Evolutionary conservation across 2,113 vertebrate genomes (phyloP).

Genomic region (Herpailurus yagouaroundi): DNA sequence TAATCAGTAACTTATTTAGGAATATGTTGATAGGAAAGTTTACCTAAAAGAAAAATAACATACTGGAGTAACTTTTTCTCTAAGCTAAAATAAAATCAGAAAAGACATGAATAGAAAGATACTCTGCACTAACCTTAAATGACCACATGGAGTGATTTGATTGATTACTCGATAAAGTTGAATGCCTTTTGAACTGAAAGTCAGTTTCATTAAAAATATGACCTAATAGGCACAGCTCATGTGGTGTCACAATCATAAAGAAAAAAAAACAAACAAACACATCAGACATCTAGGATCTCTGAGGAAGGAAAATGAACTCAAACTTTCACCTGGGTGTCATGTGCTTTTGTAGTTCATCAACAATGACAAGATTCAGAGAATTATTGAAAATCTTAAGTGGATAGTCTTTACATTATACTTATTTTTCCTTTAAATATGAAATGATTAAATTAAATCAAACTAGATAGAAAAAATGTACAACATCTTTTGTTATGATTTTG

Average conservation of each 20-base stretch:
- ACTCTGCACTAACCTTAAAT: background rate
- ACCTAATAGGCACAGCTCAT: background rate
- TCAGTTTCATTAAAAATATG: slow-evolving; percentile 4
- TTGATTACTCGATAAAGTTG: background rate
- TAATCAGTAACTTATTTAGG: background rate
- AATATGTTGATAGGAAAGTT: background rate
- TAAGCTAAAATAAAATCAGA: background rate
- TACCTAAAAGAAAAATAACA: background rate
- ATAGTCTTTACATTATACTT: background rate
- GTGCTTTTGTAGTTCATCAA: background rate
- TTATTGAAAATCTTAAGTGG: background rate
- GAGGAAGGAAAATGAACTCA: background rate
- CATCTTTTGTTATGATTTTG: background rate
- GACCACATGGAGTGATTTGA: background rate
- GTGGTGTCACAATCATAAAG: background rate
- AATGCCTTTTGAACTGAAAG: background rate
- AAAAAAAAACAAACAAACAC: fast-evolving
- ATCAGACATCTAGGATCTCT: background rate
- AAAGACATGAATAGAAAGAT: background rate
- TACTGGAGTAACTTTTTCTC: background rate
- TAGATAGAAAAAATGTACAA: background rate
- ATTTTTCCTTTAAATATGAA: background rate
- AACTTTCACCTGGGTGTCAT: background rate
- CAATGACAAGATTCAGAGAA: background rate
- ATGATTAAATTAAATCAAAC: background rate